phyloP scores from a whole-genome alignment of 2,797 vertebrate genomes.

The Hypotaenidia okinawae region DNA sequence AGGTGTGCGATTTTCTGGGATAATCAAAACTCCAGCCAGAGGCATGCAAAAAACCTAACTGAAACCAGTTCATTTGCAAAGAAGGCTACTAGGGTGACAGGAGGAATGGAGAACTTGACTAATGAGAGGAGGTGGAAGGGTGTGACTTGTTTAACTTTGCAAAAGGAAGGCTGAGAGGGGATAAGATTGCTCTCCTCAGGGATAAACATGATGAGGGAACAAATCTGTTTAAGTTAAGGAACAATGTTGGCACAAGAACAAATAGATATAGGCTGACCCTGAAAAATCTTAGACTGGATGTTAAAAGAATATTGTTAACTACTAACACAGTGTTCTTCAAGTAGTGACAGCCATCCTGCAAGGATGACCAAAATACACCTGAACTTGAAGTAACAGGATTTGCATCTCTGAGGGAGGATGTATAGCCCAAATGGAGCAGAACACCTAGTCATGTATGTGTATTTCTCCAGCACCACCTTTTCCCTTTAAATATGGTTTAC shows the following conservation, averaged over 20 bases:
- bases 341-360: not conserved
- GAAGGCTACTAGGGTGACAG: not conserved
- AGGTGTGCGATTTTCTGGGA: not conserved
- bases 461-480: not conserved
- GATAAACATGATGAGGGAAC: conserved; percentile 13
- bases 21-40: not conserved
- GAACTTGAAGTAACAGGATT: not conserved
- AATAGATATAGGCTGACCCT: conserved; percentile 7
- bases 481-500: not conserved
- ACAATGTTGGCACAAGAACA: conserved; percentile 53
- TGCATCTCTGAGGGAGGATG: not conserved
- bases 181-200: not conserved
- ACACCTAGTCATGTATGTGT: fast-evolving
- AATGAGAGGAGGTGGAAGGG: not conserved
- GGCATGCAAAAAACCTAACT: not conserved
- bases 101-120: not conserved
- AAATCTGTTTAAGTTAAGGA: conserved; percentile 48
- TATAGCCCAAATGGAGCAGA: not conserved
- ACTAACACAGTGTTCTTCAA: not conserved
- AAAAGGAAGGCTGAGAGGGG: conserved; percentile 20
- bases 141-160: conserved; percentile 13
- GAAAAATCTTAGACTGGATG: not conserved
- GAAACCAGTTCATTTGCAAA: not conserved
- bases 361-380: not conserved
- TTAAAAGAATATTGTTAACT: not conserved